Conservation (phyloP, 2,888 invertebrate species). For the Amphimallon solstitiale region DNA sequence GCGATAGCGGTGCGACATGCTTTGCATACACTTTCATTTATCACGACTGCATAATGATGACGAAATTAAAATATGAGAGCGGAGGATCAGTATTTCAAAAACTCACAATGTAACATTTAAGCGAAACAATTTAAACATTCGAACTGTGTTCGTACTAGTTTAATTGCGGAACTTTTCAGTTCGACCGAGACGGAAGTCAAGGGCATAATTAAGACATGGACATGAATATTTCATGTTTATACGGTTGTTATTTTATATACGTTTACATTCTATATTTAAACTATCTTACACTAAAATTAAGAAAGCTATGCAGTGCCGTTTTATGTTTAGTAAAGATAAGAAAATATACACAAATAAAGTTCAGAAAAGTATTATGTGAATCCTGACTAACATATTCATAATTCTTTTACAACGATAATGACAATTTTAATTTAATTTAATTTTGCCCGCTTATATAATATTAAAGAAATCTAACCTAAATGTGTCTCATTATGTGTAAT, state of each 20-base stretch:
- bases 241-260: slow-evolving; percentile 7
- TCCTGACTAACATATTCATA: too few relatives aligned
- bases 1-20: slow-evolving; percentile 14
- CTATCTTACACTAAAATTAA: not conserved
- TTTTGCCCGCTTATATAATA: too few relatives aligned
- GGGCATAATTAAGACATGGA: slow-evolving; percentile 22
- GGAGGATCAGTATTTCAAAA: not conserved
- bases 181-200: not conserved
- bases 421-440: too few relatives aligned
- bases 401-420: too few relatives aligned
- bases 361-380: too few relatives aligned
- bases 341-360: too few relatives aligned
- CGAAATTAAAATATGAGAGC: slow-evolving; percentile 19
- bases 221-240: slow-evolving; percentile 21
- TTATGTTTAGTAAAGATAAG: too few relatives aligned
- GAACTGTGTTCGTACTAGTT: slow-evolving; percentile 15
- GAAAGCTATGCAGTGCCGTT: too few relatives aligned
- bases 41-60: slow-evolving; percentile 35
- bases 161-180: slow-evolving; percentile 22
- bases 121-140: slow-evolving; percentile 31
- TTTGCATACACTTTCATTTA: slow-evolving; percentile 32
- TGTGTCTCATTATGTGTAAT: too few relatives aligned
- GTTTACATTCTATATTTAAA: not conserved
- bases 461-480: too few relatives aligned
- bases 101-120: slow-evolving; percentile 9